A percentile compares a stretch with the other conserved stretches of the same genome.
These are phyloP conservation scores for Pachydiplax longipennis DNA, from an alignment of 2,888 invertebrate species.

Conservation along the genomic window DNA sequence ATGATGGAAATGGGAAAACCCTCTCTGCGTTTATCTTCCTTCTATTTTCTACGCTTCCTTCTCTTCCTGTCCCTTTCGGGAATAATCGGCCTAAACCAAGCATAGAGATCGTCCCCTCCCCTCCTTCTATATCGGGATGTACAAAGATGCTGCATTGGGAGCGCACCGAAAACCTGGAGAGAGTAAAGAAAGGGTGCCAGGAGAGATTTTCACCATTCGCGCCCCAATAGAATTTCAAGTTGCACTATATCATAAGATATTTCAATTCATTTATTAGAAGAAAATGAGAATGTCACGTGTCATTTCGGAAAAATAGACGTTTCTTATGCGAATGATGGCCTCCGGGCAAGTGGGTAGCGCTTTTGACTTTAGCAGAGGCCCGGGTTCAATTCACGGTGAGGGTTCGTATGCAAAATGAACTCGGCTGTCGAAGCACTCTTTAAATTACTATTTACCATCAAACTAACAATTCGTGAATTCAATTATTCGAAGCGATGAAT, in stretches of 20 bases:
- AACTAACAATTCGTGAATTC: background rate
- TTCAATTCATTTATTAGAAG: background rate
- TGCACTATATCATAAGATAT: background rate
- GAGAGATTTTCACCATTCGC: background rate
- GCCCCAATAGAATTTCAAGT: background rate
- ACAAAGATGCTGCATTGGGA: background rate
- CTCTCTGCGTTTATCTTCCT: background rate
- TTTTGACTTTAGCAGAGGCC: too few relatives aligned
- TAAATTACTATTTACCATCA: too few relatives aligned
- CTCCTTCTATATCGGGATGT: background rate
- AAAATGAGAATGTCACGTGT: background rate
- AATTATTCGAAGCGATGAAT: background rate
- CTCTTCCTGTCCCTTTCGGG: background rate
- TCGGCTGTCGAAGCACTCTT: too few relatives aligned
- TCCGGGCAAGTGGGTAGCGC: too few relatives aligned
- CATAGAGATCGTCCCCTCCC: background rate
- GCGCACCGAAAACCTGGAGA: background rate
- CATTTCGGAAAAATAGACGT: background rate
- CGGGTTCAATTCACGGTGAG: too few relatives aligned
- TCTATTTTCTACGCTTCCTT: background rate
- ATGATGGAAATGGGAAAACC: background rate
- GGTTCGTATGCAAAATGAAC: too few relatives aligned
- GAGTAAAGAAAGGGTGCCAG: background rate
- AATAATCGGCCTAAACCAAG: background rate
- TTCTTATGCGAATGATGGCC: too few relatives aligned